Evolutionary conservation across 2,113 vertebrate species (phyloP).

Genomic region (Ranitomeya imitator): DNA sequence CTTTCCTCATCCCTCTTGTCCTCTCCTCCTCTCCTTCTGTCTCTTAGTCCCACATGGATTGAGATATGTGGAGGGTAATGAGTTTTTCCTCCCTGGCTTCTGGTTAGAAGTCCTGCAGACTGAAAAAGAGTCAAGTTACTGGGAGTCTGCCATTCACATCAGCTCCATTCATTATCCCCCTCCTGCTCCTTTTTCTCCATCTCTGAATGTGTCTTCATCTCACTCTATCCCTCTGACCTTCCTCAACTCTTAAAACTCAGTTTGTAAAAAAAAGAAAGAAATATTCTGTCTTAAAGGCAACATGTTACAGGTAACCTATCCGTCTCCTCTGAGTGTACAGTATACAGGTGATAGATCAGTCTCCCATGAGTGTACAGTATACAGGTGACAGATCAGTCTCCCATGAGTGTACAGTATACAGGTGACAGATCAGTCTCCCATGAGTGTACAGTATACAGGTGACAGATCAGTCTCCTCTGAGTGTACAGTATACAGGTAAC

Average conservation of each 20-base stretch:
- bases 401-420: too few species aligned
- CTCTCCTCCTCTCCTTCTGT: constrained; percentile 26
- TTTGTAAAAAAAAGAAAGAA: not conserved
- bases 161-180: constrained; percentile 22
- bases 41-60: constrained; percentile 35
- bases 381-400: too few species aligned
- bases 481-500: not conserved
- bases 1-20: constrained; percentile 10
- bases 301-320: not conserved
- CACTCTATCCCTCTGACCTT: not conserved
- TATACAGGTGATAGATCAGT: not conserved
- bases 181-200: not conserved
- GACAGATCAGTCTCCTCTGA: too few species aligned
- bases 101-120: constrained; percentile 55
- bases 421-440: too few species aligned
- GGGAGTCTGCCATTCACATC: constrained; percentile 52
- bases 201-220: not conserved
- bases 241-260: not conserved
- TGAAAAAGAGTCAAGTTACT: constrained; percentile 47
- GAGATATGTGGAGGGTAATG: constrained; percentile 53
- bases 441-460: too few species aligned
- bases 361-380: not conserved
- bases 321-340: not conserved
- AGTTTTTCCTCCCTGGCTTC: constrained; percentile 55
- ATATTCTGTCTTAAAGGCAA: too few species aligned